Conservation (phyloP, 30 jellyfish, hydroid and myxozoan species). For the Haliclystus octoradiatus region DNA sequence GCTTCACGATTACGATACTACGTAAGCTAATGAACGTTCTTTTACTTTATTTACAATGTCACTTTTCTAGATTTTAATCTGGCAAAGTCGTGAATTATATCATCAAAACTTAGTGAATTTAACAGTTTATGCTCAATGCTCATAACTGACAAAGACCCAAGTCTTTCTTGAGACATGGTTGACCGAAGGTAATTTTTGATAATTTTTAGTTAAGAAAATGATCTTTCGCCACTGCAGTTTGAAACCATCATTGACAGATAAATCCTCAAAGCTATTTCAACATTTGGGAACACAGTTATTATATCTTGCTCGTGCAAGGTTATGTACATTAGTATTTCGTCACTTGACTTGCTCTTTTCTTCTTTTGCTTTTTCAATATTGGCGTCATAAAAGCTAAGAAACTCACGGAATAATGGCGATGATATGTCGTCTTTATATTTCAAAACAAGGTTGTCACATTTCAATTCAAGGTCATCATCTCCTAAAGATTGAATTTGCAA, state of each 20-base stretch:
- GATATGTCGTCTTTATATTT: background rate
- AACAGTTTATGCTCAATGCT: background rate
- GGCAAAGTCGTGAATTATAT: background rate
- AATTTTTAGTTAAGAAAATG: slow-evolving; percentile 23
- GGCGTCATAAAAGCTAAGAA: background rate
- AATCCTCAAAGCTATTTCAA: background rate
- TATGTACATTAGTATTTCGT: background rate
- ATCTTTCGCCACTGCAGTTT: slow-evolving; percentile 21
- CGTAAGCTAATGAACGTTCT: no score
- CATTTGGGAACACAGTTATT: background rate
- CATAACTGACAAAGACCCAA: background rate
- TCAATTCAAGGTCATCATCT: background rate
- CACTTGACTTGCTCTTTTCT: background rate
- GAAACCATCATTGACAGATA: slow-evolving; percentile 6
- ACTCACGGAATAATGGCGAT: background rate
- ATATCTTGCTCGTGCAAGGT: background rate
- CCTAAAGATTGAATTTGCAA: background rate
- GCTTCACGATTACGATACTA: no score
- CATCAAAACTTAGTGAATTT: background rate
- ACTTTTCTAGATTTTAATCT: background rate
- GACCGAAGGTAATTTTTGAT: slow-evolving; percentile 31
- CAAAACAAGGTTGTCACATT: background rate
- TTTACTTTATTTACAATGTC: no score
- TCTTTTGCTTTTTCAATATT: no score
- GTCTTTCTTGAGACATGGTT: slow-evolving; percentile 23